Evolutionary conservation across 2,113 vertebrate species (phyloP), one percentile per base, ranked within the genome.

Genomic region (Indicator maculatus): DNA sequence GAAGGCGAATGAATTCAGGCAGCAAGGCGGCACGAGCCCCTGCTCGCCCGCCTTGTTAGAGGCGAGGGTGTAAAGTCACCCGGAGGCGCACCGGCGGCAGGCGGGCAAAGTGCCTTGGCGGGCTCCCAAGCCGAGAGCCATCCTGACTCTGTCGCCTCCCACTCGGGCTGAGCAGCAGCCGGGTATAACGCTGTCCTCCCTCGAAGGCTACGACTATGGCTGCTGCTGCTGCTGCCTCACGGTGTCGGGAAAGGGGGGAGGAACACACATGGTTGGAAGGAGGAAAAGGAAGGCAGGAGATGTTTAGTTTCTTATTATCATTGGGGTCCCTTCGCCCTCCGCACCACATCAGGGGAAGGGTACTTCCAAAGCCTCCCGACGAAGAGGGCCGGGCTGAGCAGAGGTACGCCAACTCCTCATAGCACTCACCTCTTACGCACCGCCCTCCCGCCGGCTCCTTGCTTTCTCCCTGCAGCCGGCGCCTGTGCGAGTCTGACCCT

Each of bases 141-240:
- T 10, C 58, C 5, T 16, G 21, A 27, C 5, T 26, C 30, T 47
- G 45, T 30, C 41, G 26, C 50, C 73, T 63, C 28, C 47, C 26
- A 12, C 16, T 28, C 16, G 14, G 33, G 39, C 63, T 8, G 38
- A 33, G 30, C 20, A 6, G 33, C 56, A 36, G 21, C 59, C 26
- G 27, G 33, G 52, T 53, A 47, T 61, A 19, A 45, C 16, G 41
- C 77, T 53, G 60, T 7, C 50, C 69, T 71, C 81, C 59, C 66
- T 11, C 38, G 52, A 44, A 19, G 60, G 50, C 33, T 4, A 13
- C 61, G 64, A 63, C 84, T 50, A 88, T 81, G 90, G 93, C 89
- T 83, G 90, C 71, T 59, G 55, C 71, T 59, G 55, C 47, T 75
- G 90, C 92, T 78, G 89, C 91, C 89, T 96, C 91, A 86, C 56